Evolutionary conservation across 2,888 invertebrate genomes (phyloP).

Genomic region (Chloroclystis v-ata): DNA sequence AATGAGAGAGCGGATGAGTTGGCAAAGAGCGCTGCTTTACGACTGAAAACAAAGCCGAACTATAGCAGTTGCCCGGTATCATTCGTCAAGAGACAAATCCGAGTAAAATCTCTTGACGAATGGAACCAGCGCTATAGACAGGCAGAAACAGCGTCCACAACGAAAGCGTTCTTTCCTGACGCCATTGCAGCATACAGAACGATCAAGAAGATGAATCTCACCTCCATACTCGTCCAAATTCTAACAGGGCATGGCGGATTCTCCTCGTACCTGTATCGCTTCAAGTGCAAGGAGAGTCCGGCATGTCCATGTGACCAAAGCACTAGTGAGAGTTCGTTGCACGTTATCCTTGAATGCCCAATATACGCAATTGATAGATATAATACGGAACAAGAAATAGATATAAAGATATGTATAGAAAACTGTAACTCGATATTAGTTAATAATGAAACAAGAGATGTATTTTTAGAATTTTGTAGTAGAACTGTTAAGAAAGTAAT

Average conservation of each 20-base stretch:
- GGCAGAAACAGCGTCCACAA: slow-evolving; percentile 4
- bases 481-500: too few species aligned
- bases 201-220: neutral
- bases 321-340: neutral
- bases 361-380: neutral
- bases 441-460: too few species aligned
- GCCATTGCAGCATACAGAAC: slow-evolving; percentile 1
- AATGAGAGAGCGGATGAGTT: slow-evolving; percentile 25
- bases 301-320: slow-evolving; percentile 21
- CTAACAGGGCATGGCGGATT: slow-evolving; percentile 23
- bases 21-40: slow-evolving; percentile 13
- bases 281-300: slow-evolving; percentile 19
- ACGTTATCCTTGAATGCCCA: slow-evolving; percentile 12
- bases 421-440: too few species aligned
- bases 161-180: slow-evolving; percentile 22
- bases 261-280: slow-evolving; percentile 17
- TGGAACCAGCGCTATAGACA: slow-evolving; percentile 4
- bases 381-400: too few species aligned
- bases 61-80: slow-evolving; percentile 13
- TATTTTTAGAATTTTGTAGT: too few species aligned
- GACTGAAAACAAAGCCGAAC: neutral
- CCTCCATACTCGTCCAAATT: neutral
- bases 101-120: too few species aligned
- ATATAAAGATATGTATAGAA: too few species aligned
- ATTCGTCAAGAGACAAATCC: slow-evolving; percentile 12